A percentile compares a stretch with the other conserved stretches of the same genome.
Conservation (phyloP, 2,888 invertebrate species). For the Drosophila mayaguana region DNA sequence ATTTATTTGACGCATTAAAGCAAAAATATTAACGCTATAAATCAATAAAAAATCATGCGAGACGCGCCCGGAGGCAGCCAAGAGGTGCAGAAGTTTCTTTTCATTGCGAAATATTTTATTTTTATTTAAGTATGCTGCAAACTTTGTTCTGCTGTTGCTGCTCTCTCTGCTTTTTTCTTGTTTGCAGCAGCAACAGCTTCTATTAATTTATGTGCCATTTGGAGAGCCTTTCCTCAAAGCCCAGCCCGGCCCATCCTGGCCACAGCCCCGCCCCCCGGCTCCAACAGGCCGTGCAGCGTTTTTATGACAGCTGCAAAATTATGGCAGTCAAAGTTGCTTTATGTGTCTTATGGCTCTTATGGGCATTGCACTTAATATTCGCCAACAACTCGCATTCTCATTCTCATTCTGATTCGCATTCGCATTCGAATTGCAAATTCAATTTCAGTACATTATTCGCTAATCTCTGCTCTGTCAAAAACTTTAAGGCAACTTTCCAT, state of each 20-base stretch:
- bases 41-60: slow-evolving; percentile 63
- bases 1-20: slow-evolving; percentile 81
- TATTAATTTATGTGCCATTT: slow-evolving; percentile 73
- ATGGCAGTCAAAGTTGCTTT: slow-evolving; percentile 59
- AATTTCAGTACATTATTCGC: neutral
- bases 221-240: slow-evolving; percentile 39
- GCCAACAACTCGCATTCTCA: neutral
- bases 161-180: neutral
- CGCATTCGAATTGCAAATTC: slow-evolving; percentile 4
- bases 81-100: slow-evolving; percentile 39
- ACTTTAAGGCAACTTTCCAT: neutral
- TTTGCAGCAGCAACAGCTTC: slow-evolving; percentile 48
- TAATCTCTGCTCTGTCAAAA: neutral
- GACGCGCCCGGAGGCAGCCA: neutral
- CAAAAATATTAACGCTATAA: slow-evolving; percentile 77
- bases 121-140: slow-evolving; percentile 66
- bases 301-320: slow-evolving; percentile 73
- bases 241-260: neutral
- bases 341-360: slow-evolving; percentile 29
- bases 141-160: slow-evolving; percentile 16
- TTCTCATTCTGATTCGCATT: neutral
- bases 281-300: slow-evolving; percentile 41
- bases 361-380: slow-evolving; percentile 30
- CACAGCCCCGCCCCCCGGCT: neutral
- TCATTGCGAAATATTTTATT: slow-evolving; percentile 45